Evolutionary conservation across 2,888 invertebrate species (phyloP).

Genomic region (Eueremaeus valkanovi): DNA sequence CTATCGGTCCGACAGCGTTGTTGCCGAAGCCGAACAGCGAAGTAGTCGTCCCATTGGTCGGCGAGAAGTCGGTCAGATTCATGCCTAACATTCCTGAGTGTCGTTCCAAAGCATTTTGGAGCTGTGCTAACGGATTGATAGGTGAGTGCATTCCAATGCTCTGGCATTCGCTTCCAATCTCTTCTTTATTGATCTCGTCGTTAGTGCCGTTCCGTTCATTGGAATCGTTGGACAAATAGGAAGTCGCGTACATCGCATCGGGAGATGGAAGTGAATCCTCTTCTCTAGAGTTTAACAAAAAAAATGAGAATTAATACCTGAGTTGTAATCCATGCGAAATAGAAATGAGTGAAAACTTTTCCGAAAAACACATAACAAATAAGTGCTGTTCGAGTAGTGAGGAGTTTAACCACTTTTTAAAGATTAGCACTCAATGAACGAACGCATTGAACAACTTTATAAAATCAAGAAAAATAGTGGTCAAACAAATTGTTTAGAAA

Average conservation of each 20-base stretch:
- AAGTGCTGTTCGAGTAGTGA: no score
- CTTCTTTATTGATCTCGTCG: neutral
- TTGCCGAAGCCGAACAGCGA: constrained; percentile 7
- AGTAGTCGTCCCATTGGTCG: neutral
- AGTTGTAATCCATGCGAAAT: no score
- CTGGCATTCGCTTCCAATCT: neutral
- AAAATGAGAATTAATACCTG: no score
- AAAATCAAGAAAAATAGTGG: no score
- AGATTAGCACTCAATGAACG: no score
- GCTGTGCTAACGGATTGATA: constrained; percentile 35
- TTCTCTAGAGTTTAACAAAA: no score
- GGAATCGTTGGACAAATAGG: constrained; percentile 15
- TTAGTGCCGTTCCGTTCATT: neutral
- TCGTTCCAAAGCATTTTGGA: constrained; percentile 40
- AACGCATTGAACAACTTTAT: no score
- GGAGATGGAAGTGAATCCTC: constrained; percentile 5
- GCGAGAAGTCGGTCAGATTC: constrained; percentile 22
- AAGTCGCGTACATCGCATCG: constrained; percentile 3
- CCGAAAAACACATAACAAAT: no score
- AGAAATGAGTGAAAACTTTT: no score
- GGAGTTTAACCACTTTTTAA: no score
- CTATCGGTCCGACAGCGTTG: neutral
- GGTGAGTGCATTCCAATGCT: neutral
- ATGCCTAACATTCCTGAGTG: constrained; percentile 31
- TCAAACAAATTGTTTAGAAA: no score